Base-by-base conservation (phyloP, 2,797 vertebrate species). In the Rhodeus uyekii region DNA sequence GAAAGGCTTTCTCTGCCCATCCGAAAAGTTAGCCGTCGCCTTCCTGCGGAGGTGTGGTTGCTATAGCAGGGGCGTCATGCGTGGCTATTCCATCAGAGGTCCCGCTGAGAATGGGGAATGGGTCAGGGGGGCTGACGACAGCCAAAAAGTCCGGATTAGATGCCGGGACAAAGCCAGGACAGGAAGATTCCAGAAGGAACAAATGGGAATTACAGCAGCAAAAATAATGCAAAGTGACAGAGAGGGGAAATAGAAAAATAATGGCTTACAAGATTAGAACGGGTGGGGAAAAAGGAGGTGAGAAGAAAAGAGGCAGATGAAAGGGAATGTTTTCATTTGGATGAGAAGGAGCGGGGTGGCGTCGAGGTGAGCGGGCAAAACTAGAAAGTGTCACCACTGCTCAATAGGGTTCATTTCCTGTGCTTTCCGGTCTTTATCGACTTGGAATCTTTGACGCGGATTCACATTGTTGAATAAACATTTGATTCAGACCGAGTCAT, bases 171-270 rank as follows among this genome's bases (percentile, higher is more conserved):
- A 97, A 95, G 94, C 94, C 74, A 90, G 92, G 94, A 96, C 96
- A 97, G 96, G 96, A 96, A 97, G 95, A 96, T 96, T 95, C 95
- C 95, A 96, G 95, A 96, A 96, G 94, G 94, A 94, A 95, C 95
- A 94, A 96, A 96, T 96, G 92, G 95, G 96, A 95, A 96, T 97
- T 97, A 97, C 96, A 97, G 96, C 95, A 92, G 93, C 93, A 95
- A 96, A 96, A 96, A 97, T 96, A 97, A 97, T 96, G 95, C 94
- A 93, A 96, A 94, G 96, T 96, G 95, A 96, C 95, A 96, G 95
- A 96, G 94, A 96, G 94, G 95, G 96, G 96, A 96, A 97, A 96
- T 96, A 95, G 95, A 96, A 95, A 96, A 96, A 96, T 96, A 96
- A 95, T 95, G 93, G 95, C 94, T 95, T 95, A 96, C 94, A 96